phyloP scores from a whole-genome alignment of 2,797 vertebrate species.

The Parotocinclus haroldoi region DNA sequence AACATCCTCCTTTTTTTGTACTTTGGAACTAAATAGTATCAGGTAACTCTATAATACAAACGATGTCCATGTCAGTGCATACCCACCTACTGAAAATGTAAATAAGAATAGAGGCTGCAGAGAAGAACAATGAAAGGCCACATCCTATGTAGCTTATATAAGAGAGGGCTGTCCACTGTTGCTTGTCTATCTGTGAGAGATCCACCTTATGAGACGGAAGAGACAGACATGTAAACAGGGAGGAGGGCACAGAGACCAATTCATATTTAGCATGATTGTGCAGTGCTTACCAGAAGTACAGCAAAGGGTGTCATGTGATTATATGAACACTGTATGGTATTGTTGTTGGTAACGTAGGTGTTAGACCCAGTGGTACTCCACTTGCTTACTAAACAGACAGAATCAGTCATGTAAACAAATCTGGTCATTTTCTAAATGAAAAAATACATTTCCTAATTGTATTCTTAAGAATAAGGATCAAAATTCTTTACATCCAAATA shows the following conservation, averaged over 20 bases:
- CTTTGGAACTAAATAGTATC: too few species aligned
- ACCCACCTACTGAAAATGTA: conserved; percentile 24
- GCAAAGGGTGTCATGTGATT: conserved; percentile 66
- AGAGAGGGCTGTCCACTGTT: conserved; percentile 64
- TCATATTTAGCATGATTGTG: too few species aligned
- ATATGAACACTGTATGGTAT: conserved; percentile 52
- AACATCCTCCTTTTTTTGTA: too few species aligned
- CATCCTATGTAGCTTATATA: conserved; percentile 66
- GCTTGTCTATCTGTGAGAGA: not conserved
- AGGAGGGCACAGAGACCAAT: too few species aligned
- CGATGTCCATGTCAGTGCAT: too few species aligned
- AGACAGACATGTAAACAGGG: conserved; percentile 4
- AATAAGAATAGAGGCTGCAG: conserved; percentile 51
- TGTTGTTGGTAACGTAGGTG: not conserved
- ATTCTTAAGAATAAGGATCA: too few species aligned
- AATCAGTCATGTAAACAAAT: too few species aligned
- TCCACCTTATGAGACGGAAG: conserved; percentile 19
- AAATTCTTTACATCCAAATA: too few species aligned
- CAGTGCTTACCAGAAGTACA: conserved; percentile 59
- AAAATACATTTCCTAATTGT: too few species aligned
- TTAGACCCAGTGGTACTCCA: conserved; percentile 1
- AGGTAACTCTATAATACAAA: too few species aligned
- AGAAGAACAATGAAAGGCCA: conserved; percentile 64
- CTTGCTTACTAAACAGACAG: not conserved
- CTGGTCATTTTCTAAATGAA: too few species aligned